Evolutionary conservation across 2,113 vertebrate genomes (phyloP), one percentile per base, ranked within the genome.

Genomic region (Eidolon helvum): DNA sequence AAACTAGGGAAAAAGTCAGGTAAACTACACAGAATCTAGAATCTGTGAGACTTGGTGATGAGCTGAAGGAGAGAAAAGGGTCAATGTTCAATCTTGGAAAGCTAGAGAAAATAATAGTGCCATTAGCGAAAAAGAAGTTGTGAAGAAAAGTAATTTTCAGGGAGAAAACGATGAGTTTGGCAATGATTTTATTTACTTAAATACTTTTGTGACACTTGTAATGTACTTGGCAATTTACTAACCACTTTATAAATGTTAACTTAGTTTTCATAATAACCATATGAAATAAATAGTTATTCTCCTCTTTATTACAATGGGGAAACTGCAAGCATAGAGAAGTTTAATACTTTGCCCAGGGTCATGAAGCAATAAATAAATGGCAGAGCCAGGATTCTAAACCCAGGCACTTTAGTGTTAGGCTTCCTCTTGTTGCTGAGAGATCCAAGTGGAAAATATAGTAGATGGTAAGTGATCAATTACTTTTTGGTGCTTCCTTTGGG

Each of bases 181-280:
- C 85, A 92, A 65, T 65, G 75, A 88, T 89, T 90, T 87, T 97
- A 89, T 94, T 96, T 96, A 87, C 40, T 96, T 95, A 90, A 92
- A 94, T 87, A 79, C 38, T 95, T 94, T 43, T 26, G 21, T 90
- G 89, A 82, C 38, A 87, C 74, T 86, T 86, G 69, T 30, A 88
- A 45, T 43, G 21, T 93, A 63, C 66, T 91, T 88, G 83, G 65
- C 72, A 94, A 66, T 71, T 40, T 91, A 77, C 75, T 88, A 88
- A 96, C 85, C 69, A 92, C 71, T 95, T 96, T 75, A 57, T 94
- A 94, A 93, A 72, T 82, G 35, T 88, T 95, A 94, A 82, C 35
- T 92, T 95, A 82, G 71, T 80, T 92, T 40, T 95, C 86, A 63
- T 83, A 75, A 94, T 92, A 95, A 79, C 69, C 50, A 12, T 48